Evolutionary conservation across 2,113 vertebrate genomes (phyloP), one percentile per base, ranked within the genome.

Genomic region (Ammodytes marinus): DNA sequence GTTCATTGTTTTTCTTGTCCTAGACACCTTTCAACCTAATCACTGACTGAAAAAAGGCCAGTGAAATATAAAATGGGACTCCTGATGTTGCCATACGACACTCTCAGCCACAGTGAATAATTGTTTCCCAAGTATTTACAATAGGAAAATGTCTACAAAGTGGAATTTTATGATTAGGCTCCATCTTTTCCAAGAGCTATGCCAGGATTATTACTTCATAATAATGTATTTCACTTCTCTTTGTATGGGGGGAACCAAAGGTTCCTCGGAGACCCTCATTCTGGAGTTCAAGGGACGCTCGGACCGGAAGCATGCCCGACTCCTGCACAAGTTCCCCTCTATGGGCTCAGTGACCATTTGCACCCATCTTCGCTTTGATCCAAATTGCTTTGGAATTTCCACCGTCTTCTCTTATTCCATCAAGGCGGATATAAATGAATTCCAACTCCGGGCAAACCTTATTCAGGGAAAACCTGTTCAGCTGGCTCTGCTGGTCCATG

Each of bases 351-450:
- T 95, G 84, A 95, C 92, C 1, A 64, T 96, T 83, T 96, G 94
- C 69, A 76, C 87, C 78, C 83, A 42, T 8, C 74, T 95, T 6
- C 88, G 78, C 55, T 92, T 96, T 6, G 75, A 93, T 82, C 85
- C 50, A 11, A 74, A 75, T 67, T 84, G 79, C 82, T 80, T 68
- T 19, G 93, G 94, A 86, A 49, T 79, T 88, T 95, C 86, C 84
- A 95, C 87, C 49, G 84, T 95, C 40, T 95, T 95, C 77, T 95
- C 95, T 63, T 95, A 95, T 84, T 93, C 94, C 85, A 85, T 86
- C 71, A 52, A 40, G 46, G 89, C 88, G 61, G 89, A 86, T 53
- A 88, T 89, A 77, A 92, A 94, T 71, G 93, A 94, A 78, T 95
- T 95, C 87, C 95, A 95, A 89, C 94, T 96, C 60, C 86, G 89